These are phyloP conservation scores for Megaustenia siamemsis DNA, from an alignment of 2,888 invertebrate species.

Conservation along the genomic window DNA sequence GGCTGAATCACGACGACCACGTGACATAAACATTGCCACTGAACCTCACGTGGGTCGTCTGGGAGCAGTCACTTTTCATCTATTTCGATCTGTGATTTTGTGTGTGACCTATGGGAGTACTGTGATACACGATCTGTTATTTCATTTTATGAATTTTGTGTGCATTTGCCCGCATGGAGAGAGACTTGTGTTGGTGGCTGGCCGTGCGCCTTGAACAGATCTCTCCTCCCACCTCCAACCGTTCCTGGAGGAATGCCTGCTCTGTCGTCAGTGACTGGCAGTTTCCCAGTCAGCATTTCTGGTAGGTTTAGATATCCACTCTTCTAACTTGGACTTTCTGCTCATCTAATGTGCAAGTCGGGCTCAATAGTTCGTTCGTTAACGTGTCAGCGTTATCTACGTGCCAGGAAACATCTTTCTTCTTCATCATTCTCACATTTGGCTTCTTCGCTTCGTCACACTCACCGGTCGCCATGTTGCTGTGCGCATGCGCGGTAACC, in stretches of 20 bases:
- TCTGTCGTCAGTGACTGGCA: slow-evolving; percentile 42
- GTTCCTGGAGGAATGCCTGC: slow-evolving; percentile 51
- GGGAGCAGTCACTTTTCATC: neutral
- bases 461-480: no score
- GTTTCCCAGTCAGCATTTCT: slow-evolving; percentile 43
- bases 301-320: neutral
- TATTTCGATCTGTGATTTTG: neutral
- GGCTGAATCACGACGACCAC: slow-evolving; percentile 72
- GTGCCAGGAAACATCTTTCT: no score
- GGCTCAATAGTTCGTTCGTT: no score
- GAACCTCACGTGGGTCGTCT: slow-evolving; percentile 55
- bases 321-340: neutral
- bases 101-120: neutral
- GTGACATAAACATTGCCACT: slow-evolving; percentile 72
- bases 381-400: no score
- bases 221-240: no score
- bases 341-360: no score
- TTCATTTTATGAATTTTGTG: neutral
- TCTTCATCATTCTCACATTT: no score
- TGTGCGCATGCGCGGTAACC: no score
- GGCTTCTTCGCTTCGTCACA: no score
- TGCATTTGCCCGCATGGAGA: neutral
- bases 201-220: no score
- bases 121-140: neutral
- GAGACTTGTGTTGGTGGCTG: neutral